These are phyloP conservation scores for Sylvia borin DNA, from an alignment of 2,797 vertebrate genomes.

Conservation along the genomic window DNA sequence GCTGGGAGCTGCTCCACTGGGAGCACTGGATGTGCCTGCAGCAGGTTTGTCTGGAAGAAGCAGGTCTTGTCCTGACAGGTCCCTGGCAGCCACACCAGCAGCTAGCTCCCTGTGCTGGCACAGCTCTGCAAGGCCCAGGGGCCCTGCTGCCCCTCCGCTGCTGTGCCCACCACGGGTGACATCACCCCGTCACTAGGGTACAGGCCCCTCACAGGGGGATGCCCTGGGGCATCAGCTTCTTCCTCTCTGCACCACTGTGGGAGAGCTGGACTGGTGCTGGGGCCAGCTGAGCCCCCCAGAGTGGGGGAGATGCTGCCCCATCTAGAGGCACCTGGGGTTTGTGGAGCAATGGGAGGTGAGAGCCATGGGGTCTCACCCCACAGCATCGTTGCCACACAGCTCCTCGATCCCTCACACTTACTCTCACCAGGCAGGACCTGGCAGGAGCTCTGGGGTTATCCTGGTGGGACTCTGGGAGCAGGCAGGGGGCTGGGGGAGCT, in stretches of 20 bases:
- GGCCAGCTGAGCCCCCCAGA: neutral
- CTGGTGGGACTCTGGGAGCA: neutral
- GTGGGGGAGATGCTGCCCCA: accelerated
- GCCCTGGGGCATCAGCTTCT: neutral
- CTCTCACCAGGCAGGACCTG: neutral
- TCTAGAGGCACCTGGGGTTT: neutral
- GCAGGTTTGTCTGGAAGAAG: slow-evolving; percentile 71
- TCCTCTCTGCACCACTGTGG: neutral
- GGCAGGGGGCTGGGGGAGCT: neutral
- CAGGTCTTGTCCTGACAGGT: slow-evolving; percentile 69
- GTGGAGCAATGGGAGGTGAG: accelerated
- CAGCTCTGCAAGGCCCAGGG: neutral
- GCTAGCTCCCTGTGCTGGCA: neutral
- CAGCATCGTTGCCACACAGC: neutral
- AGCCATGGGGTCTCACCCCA: neutral
- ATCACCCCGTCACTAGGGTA: accelerated
- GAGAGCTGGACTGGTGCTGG: neutral
- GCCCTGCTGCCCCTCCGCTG: accelerated
- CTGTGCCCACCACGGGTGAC: accelerated
- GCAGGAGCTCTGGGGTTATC: neutral
- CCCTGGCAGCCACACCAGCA: slow-evolving; percentile 34
- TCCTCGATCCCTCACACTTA: accelerated
- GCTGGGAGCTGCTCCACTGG: slow-evolving; percentile 24
- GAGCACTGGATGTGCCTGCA: slow-evolving; percentile 23
- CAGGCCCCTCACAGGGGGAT: accelerated